Conservation (phyloP, 2,888 invertebrate species). For the Blera fallax region DNA sequence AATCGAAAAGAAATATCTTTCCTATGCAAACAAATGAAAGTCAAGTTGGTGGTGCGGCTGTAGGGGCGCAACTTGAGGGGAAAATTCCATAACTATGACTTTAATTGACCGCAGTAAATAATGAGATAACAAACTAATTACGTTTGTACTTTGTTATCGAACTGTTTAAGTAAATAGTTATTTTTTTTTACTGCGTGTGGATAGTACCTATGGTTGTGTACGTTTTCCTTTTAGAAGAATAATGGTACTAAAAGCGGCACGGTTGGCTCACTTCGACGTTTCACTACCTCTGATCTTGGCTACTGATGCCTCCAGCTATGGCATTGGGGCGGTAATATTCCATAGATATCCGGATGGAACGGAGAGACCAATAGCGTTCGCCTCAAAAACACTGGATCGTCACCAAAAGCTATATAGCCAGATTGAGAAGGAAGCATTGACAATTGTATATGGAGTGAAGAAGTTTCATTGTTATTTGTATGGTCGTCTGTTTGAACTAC, state of each 20-base stretch:
- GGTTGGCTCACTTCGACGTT: too few species aligned
- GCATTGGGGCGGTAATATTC: too few species aligned
- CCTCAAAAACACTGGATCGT: too few species aligned
- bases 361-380: too few species aligned
- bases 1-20: constrained; percentile 49
- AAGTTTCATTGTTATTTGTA: constrained; percentile 58
- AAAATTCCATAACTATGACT: background rate
- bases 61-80: background rate
- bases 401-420: too few species aligned
- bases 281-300: too few species aligned
- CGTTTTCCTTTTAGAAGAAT: background rate
- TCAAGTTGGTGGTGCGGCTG: background rate
- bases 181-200: background rate
- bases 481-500: constrained; percentile 49
- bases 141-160: constrained; percentile 16
- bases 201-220: background rate
- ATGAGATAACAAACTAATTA: constrained; percentile 23
- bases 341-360: too few species aligned
- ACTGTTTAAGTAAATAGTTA: background rate
- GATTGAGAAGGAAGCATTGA: too few species aligned
- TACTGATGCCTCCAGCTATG: too few species aligned
- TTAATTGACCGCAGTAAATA: constrained; percentile 5
- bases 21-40: constrained; percentile 15
- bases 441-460: constrained; percentile 49
- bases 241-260: too few species aligned